A percentile compares a stretch with the other conserved stretches of the same genome.
Evolutionary conservation across 2,797 vertebrate genomes (phyloP).

Genomic region (Argyrosomus regius): DNA sequence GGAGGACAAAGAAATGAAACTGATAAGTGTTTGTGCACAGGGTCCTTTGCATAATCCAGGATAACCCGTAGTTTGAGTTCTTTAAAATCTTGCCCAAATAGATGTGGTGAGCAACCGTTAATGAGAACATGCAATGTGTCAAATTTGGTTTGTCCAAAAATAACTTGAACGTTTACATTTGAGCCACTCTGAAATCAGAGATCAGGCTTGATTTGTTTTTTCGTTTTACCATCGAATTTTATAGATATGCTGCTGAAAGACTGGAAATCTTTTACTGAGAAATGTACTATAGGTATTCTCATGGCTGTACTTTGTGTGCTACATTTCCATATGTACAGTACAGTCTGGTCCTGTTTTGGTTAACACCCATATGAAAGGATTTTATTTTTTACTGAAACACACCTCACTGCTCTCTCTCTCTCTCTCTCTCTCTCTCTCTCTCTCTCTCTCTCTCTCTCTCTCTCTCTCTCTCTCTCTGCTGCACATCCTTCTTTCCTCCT

Average conservation of each 20-base stretch:
- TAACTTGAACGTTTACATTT: conserved; percentile 22
- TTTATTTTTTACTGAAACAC: conserved; percentile 41
- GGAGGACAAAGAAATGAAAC: conserved; percentile 89
- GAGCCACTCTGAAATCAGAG: conserved; percentile 43
- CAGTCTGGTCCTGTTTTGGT: conserved; percentile 48
- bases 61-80: conserved; percentile 85
- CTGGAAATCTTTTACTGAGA: conserved; percentile 5
- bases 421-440: neutral
- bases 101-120: conserved; percentile 68
- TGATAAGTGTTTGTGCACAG: conserved; percentile 86
- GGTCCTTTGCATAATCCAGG: conserved; percentile 87
- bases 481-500: conserved; percentile 30
- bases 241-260: conserved; percentile 6
- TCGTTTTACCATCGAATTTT: neutral
- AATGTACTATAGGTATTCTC: conserved; percentile 13
- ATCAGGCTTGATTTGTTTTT: conserved; percentile 42
- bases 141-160: conserved; percentile 52
- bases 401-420: neutral
- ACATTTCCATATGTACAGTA: conserved; percentile 33
- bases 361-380: conserved; percentile 42
- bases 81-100: conserved; percentile 77
- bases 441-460: conserved; percentile 3
- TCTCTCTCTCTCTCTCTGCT: conserved; percentile 22
- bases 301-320: conserved; percentile 24
- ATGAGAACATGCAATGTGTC: conserved; percentile 61